A percentile compares a stretch with the other conserved stretches of the same genome.
Conservation (phyloP, 2,888 invertebrate genomes). For the Alsophila aescularia region DNA sequence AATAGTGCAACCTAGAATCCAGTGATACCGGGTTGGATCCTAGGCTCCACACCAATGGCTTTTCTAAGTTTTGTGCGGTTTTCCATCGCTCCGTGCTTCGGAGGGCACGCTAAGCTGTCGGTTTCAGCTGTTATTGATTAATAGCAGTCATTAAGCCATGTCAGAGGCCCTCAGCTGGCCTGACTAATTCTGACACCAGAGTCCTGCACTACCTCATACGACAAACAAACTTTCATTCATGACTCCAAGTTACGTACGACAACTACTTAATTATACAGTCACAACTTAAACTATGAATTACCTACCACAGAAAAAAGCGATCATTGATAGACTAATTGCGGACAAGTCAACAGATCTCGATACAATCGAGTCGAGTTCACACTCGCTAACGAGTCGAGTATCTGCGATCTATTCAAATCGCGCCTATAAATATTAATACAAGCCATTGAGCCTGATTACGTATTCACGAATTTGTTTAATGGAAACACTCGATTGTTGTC, state of each 20-base stretch:
- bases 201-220: background rate
- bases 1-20: too few relatives aligned
- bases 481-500: slow-evolving; percentile 57
- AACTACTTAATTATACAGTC: slow-evolving; percentile 6
- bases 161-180: too few relatives aligned
- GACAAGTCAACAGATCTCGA: slow-evolving; percentile 61
- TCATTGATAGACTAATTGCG: slow-evolving; percentile 70
- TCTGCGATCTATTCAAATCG: slow-evolving; percentile 79
- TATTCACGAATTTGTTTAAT: slow-evolving; percentile 80
- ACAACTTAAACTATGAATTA: slow-evolving; percentile 22
- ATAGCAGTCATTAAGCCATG: too few relatives aligned
- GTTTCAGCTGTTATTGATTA: too few relatives aligned
- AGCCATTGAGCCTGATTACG: slow-evolving; percentile 40
- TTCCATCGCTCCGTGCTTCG: too few relatives aligned
- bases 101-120: too few relatives aligned
- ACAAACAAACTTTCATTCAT: background rate
- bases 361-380: slow-evolving; percentile 54
- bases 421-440: slow-evolving; percentile 79
- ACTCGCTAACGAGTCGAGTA: slow-evolving; percentile 57
- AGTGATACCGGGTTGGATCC: too few relatives aligned
- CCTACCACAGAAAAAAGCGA: slow-evolving; percentile 23
- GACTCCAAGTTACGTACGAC: background rate
- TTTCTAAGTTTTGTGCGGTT: too few relatives aligned
- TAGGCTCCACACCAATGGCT: too few relatives aligned
- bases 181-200: too few relatives aligned